phyloP scores from a whole-genome alignment of 2,797 vertebrate species.

The Neosilurus mollespiculum region DNA sequence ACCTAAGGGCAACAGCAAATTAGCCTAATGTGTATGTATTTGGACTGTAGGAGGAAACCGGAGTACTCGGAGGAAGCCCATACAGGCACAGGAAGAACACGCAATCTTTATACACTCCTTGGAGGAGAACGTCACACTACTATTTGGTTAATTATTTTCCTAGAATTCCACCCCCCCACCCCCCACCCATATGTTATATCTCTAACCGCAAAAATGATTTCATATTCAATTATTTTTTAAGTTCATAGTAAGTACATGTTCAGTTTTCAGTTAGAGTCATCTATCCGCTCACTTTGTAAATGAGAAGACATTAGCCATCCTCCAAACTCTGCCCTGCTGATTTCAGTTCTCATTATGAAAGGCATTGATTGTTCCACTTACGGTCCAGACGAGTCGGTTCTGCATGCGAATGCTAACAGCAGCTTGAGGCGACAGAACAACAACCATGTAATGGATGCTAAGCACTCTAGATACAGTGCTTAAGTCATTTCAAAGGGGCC shows the following conservation, averaged over 20 bases:
- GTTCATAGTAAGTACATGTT: background rate
- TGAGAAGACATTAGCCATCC: conserved; percentile 9
- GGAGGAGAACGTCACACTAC: background rate
- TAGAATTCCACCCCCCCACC: background rate
- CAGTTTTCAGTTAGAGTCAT: background rate
- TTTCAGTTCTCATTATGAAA: conserved; percentile 10
- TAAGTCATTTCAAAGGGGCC: background rate
- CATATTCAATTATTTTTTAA: background rate
- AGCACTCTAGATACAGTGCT: background rate
- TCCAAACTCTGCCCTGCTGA: conserved; percentile 4
- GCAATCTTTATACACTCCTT: no score
- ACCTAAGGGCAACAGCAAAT: no score
- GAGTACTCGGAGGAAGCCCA: no score
- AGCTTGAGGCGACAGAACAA: conserved; percentile 22
- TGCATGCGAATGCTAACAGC: conserved; percentile 27
- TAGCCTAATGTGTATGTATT: no score
- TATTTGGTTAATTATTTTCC: background rate
- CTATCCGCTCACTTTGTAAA: conserved; percentile 1
- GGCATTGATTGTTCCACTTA: conserved; percentile 13
- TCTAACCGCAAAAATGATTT: background rate
- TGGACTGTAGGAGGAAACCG: no score
- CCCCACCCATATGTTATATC: background rate
- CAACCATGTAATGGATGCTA: conserved; percentile 24
- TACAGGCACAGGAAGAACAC: no score
- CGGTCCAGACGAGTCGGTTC: conserved; percentile 15